Evolutionary conservation across 2,888 invertebrate genomes (phyloP).

Genomic region (Drosophila neonasuta): DNA sequence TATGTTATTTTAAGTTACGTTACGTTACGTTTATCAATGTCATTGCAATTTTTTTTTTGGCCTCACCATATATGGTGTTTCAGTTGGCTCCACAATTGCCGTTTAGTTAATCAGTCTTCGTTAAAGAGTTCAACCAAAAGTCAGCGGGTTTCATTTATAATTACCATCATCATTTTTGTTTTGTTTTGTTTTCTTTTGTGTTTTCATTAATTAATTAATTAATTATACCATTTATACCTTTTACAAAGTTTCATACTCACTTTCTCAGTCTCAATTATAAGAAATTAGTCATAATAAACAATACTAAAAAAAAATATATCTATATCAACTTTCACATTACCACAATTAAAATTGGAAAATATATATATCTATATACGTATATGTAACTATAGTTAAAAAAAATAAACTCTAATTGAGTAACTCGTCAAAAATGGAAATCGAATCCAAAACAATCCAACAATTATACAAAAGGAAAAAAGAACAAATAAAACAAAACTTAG

Average conservation of each 20-base stretch:
- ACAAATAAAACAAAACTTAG: slow-evolving; percentile 13
- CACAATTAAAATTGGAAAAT: slow-evolving; percentile 39
- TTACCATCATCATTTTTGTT: slow-evolving; percentile 20
- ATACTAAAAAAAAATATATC: slow-evolving; percentile 18
- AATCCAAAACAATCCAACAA: slow-evolving; percentile 12
- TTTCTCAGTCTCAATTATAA: slow-evolving; percentile 78
- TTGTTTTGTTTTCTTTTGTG: slow-evolving; percentile 8
- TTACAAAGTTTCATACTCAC: slow-evolving; percentile 63
- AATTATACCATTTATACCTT: slow-evolving; percentile 42
- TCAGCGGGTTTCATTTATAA: slow-evolving; percentile 71
- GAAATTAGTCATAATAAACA: slow-evolving; percentile 47
- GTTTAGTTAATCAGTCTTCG: slow-evolving; percentile 79
- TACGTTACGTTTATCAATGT: slow-evolving; percentile 72
- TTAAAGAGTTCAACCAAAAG: slow-evolving; percentile 78
- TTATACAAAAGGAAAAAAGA: slow-evolving; percentile 1
- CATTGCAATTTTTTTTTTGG: slow-evolving; percentile 69
- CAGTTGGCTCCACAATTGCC: slow-evolving; percentile 73
- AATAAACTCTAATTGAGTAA: slow-evolving; percentile 33
- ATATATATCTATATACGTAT: slow-evolving; percentile 8
- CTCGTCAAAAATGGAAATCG: slow-evolving; percentile 27
- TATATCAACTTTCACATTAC: slow-evolving; percentile 28
- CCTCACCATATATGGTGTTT: slow-evolving; percentile 73
- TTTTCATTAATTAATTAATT: slow-evolving; percentile 28
- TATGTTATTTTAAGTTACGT: slow-evolving; percentile 63
- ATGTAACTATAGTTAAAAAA: slow-evolving; percentile 8